Evolutionary conservation across 2,888 invertebrate species (phyloP).

Genomic region (Laothoe populi): DNA sequence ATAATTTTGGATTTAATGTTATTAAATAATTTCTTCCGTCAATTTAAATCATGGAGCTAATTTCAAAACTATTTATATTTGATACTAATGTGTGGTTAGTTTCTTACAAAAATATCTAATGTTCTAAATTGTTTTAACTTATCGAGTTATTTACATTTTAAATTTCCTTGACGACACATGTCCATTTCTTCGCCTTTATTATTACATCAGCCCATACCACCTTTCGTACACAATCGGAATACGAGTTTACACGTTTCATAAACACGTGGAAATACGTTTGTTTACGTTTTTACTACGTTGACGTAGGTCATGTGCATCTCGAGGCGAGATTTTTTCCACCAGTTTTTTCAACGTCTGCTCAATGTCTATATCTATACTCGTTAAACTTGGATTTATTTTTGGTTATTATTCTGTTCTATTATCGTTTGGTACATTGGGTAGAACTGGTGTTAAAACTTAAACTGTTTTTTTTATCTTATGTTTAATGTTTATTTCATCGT

Average conservation of each 20-base stretch:
- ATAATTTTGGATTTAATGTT: too few species aligned
- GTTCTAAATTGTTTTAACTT: too few species aligned
- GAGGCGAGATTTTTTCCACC: conserved; percentile 41
- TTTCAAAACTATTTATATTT: too few species aligned
- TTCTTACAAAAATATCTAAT: too few species aligned
- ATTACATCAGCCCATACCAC: not conserved
- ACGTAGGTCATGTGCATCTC: conserved; percentile 75
- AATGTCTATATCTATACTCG: conserved; percentile 37
- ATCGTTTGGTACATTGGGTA: not conserved
- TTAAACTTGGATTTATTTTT: conserved; percentile 32
- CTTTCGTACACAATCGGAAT: conserved; percentile 2
- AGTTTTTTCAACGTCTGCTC: conserved; percentile 36
- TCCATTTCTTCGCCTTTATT: not conserved
- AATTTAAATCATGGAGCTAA: too few species aligned
- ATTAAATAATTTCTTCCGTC: too few species aligned
- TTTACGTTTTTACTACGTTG: conserved; percentile 47
- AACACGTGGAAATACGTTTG: conserved; percentile 19
- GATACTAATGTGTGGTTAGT: too few species aligned
- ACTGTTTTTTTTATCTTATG: not conserved
- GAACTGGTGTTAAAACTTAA: not conserved
- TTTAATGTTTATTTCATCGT: not conserved
- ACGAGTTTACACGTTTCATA: not conserved
- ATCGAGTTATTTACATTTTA: not conserved
- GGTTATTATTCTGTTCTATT: not conserved
- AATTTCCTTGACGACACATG: not conserved